Evolutionary conservation across 2,888 invertebrate species (phyloP).

Genomic region (Drosophila phalerata): DNA sequence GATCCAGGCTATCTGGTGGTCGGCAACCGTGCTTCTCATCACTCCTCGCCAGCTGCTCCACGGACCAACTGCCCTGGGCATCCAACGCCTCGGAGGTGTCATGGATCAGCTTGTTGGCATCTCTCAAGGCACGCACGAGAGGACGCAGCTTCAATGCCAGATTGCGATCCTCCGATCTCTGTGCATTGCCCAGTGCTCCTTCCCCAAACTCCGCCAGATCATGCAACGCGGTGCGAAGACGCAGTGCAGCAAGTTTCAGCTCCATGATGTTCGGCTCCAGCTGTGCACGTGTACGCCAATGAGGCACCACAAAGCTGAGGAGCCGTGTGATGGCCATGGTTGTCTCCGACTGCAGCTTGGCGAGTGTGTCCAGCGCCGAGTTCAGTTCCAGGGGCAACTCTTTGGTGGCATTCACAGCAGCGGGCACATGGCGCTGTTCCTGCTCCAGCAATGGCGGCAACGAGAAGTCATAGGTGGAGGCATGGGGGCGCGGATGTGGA

Average conservation of each 20-base stretch:
- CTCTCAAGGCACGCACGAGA: slow-evolving; percentile 91
- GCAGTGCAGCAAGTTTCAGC: slow-evolving; percentile 92
- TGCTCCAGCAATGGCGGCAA: slow-evolving; percentile 83
- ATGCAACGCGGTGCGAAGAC: slow-evolving; percentile 92
- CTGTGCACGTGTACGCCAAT: slow-evolving; percentile 93
- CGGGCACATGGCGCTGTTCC: slow-evolving; percentile 52
- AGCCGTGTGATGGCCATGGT: slow-evolving; percentile 92
- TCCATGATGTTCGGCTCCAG: slow-evolving; percentile 93
- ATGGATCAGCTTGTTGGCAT: slow-evolving; percentile 92
- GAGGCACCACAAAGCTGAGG: slow-evolving; percentile 91
- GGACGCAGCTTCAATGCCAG: slow-evolving; percentile 91
- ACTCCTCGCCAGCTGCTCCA: slow-evolving; percentile 88
- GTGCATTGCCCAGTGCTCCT: slow-evolving; percentile 94
- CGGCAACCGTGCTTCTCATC: slow-evolving; percentile 84
- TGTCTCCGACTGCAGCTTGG: slow-evolving; percentile 92
- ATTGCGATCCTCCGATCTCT: slow-evolving; percentile 92
- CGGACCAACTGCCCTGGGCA: slow-evolving; percentile 92
- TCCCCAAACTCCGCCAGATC: slow-evolving; percentile 96
- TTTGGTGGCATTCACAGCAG: slow-evolving; percentile 83
- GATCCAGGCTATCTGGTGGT: slow-evolving; percentile 94
- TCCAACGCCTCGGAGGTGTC: slow-evolving; percentile 91
- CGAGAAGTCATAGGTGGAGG: slow-evolving; percentile 88
- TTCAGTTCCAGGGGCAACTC: slow-evolving; percentile 91
- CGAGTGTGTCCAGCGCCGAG: slow-evolving; percentile 91
- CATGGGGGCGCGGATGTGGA: slow-evolving; percentile 63